phyloP scores from a whole-genome alignment of 2,888 invertebrate species.

The Petrophora chlorosata region DNA sequence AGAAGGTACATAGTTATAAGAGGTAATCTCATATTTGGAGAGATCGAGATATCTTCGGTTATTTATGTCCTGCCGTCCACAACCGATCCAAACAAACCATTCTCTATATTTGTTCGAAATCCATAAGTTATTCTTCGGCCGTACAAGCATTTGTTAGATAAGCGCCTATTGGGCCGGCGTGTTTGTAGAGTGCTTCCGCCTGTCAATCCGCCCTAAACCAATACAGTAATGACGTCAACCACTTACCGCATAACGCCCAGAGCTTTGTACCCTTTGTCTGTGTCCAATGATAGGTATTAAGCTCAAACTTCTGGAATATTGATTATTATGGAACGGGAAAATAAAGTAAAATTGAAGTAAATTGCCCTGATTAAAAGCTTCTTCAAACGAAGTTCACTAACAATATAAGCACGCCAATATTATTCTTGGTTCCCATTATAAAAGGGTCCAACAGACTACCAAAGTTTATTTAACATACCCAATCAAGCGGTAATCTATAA shows the following conservation, averaged over 20 bases:
- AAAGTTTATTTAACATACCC: neutral
- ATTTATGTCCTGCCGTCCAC: neutral
- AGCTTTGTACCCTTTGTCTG: conserved; percentile 44
- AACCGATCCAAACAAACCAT: conserved; percentile 11
- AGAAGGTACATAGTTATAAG: too few relatives aligned
- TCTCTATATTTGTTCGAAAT: conserved; percentile 17
- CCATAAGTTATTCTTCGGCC: conserved; percentile 39
- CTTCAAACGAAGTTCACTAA: too few relatives aligned
- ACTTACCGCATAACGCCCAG: conserved; percentile 52
- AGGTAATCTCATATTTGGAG: neutral
- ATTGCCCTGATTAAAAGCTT: too few relatives aligned
- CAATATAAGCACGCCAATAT: too few relatives aligned
- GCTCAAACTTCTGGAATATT: conserved; percentile 1
- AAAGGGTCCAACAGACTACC: too few relatives aligned
- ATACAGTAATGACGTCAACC: conserved; percentile 62
- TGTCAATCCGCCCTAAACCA: conserved; percentile 59
- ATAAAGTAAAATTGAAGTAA: too few relatives aligned
- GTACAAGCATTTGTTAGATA: conserved; percentile 41
- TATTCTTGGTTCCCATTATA: too few relatives aligned
- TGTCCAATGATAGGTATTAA: conserved; percentile 30
- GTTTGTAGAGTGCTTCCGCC: conserved; percentile 59
- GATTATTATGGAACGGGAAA: too few relatives aligned
- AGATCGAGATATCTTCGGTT: neutral
- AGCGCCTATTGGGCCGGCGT: conserved; percentile 43
- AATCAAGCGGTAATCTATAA: conserved; percentile 13